These are phyloP conservation scores for Zaprionus ornatus DNA, from an alignment of 1,140 invertebrate species.

Conservation along the genomic window DNA sequence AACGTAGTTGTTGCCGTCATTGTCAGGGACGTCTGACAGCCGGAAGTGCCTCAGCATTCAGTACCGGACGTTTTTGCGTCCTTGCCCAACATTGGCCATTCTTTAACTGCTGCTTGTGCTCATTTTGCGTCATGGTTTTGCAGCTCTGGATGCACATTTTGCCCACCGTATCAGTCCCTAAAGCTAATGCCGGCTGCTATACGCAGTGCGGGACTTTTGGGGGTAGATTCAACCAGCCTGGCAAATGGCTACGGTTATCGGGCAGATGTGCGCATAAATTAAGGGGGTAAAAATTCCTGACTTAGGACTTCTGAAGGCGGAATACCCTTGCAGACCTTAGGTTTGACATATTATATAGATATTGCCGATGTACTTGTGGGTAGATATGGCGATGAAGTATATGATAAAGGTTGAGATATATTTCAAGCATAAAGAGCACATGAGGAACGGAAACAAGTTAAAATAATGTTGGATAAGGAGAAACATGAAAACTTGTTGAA, in stretches of 20 bases:
- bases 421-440: no score
- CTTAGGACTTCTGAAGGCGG: neutral
- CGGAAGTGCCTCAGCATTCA: constrained; percentile 4
- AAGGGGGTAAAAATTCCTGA: neutral
- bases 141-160: constrained; percentile 1
- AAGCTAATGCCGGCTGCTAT: neutral
- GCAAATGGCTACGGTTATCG: neutral
- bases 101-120: constrained; percentile 5
- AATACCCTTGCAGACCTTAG: neutral
- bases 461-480: no score
- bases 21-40: constrained; percentile 2
- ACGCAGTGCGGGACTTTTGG: neutral
- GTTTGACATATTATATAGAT: neutral
- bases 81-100: constrained; percentile 3
- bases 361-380: neutral
- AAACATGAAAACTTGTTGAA: no score
- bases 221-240: neutral
- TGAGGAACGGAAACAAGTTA: no score
- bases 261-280: neutral
- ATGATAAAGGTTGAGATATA: no score
- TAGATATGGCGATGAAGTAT: no score
- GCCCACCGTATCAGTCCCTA: neutral
- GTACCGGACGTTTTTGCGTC: neutral
- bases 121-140: neutral
- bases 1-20: neutral